Conservation (phyloP, 92 coral and sea anemone species). For the Palythoa grandis region DNA sequence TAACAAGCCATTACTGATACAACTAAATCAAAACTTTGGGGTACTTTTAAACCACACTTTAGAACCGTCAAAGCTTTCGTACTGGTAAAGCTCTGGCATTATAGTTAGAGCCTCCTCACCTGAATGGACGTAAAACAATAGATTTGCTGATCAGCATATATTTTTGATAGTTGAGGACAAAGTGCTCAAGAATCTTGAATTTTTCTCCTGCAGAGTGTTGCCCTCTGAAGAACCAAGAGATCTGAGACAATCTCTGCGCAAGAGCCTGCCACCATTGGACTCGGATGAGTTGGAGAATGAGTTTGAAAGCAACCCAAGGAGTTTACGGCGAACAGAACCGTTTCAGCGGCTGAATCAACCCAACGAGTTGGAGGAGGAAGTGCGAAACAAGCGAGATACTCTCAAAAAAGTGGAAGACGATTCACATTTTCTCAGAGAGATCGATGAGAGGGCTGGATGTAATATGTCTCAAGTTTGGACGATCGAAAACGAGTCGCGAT, state of each 20-base stretch:
- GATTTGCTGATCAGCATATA: no score
- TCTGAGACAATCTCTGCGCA: constrained; percentile 69
- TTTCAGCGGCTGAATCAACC: constrained; percentile 49
- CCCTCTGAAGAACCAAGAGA: constrained; percentile 78
- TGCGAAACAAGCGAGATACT: constrained; percentile 71
- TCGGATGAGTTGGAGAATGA: constrained; percentile 48
- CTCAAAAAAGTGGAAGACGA: constrained; percentile 86
- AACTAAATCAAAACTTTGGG: no score
- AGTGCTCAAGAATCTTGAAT: not conserved
- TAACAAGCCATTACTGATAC: no score
- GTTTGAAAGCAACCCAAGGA: constrained; percentile 29
- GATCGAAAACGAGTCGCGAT: constrained; percentile 82
- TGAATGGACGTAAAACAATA: no score
- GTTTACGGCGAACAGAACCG: constrained; percentile 48
- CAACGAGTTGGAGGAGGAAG: constrained; percentile 51
- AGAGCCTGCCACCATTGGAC: constrained; percentile 68
- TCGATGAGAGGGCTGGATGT: constrained; percentile 87
- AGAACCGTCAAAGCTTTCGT: no score
- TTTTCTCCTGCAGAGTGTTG: constrained; percentile 55
- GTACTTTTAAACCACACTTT: no score
- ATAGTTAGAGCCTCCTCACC: no score
- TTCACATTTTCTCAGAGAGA: constrained; percentile 64
- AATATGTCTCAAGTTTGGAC: constrained; percentile 91
- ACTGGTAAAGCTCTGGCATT: no score
- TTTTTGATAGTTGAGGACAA: not conserved